Evolutionary conservation across 2,797 vertebrate species (phyloP).

Genomic region (Allobates femoralis): DNA sequence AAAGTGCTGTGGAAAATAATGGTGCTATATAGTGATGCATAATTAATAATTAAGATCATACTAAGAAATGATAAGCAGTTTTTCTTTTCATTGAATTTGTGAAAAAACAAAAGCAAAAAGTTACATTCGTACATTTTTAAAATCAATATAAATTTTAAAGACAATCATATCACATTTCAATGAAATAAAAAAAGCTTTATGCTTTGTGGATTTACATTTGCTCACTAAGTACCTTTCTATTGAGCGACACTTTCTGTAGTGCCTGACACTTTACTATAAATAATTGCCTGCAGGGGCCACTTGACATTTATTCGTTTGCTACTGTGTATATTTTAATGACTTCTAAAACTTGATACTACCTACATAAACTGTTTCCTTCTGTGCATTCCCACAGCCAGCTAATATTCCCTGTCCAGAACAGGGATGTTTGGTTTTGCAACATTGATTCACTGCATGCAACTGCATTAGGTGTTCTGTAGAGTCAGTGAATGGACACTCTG

Average conservation of each 20-base stretch:
- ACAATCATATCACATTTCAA: neutral
- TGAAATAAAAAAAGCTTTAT: neutral
- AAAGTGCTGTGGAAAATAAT: no score
- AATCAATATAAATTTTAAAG: neutral
- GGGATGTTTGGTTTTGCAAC: constrained; percentile 29
- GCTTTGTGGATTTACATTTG: neutral
- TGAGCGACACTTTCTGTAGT: neutral
- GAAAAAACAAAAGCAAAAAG: neutral
- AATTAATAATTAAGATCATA: no score
- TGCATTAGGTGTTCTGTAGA: constrained; percentile 29
- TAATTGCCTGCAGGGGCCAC: constrained; percentile 17
- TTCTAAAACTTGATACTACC: constrained; percentile 20
- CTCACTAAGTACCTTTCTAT: neutral
- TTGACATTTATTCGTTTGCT: constrained; percentile 17
- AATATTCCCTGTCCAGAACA: neutral
- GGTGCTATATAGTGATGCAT: no score
- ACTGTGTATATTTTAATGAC: constrained; percentile 36
- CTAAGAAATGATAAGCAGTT: no score
- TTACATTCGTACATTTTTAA: neutral
- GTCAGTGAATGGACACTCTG: constrained; percentile 50
- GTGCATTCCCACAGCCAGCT: neutral
- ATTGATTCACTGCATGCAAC: constrained; percentile 54
- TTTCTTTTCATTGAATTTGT: no score
- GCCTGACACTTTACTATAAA: constrained; percentile 12
- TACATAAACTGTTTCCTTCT: constrained; percentile 16